Conservation (phyloP, 2,797 vertebrate genomes). For the Falco columbarius region DNA sequence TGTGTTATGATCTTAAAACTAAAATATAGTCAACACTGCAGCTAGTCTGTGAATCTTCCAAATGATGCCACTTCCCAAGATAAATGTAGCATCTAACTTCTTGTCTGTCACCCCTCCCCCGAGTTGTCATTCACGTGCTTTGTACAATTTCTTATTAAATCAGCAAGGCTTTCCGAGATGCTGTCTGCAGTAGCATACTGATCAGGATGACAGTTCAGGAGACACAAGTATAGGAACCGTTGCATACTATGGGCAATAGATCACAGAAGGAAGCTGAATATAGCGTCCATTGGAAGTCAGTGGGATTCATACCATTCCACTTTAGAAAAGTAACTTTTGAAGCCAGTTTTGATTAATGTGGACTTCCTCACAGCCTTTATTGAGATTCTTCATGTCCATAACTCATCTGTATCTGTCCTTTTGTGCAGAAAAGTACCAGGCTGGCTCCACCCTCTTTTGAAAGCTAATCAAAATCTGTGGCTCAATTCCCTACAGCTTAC, state of each 20-base stretch:
- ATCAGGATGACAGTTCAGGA: background rate
- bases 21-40: background rate
- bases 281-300: background rate
- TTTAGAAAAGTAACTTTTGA: background rate
- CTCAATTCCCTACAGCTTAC: background rate
- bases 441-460: background rate
- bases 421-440: background rate
- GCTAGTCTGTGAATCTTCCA: background rate
- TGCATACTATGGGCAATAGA: background rate
- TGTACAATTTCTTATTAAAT: background rate
- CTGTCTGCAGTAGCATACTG: background rate
- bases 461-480: background rate
- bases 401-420: background rate
- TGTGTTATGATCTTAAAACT: background rate
- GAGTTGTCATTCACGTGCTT: background rate
- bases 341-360: background rate
- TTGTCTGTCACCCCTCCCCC: background rate
- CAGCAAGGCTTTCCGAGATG: background rate
- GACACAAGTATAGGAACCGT: background rate
- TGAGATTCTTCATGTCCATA: background rate
- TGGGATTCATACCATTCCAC: accelerated
- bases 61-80: background rate
- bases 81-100: background rate
- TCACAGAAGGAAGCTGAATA: background rate
- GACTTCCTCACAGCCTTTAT: background rate